Evolutionary conservation across 2,113 vertebrate species (phyloP), one percentile per base, ranked within the genome.

Genomic region (Phrynosoma blainvillii): DNA sequence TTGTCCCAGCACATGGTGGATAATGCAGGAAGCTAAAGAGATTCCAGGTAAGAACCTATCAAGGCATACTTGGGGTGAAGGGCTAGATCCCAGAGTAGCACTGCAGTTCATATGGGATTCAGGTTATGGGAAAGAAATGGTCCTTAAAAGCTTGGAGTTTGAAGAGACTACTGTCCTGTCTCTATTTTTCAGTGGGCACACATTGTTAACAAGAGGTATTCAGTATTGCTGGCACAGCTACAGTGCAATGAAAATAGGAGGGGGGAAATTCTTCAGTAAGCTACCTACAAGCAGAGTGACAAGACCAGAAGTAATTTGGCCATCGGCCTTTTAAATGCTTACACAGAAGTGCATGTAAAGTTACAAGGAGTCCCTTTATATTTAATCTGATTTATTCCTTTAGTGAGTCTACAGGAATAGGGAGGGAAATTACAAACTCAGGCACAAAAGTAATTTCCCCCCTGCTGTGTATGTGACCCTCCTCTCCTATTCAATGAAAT

Each of bases 401-500:
- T 91, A 89, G 89, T 91, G 93, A 93, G 92, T 92, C 92, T 90
- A 84, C 82, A 93, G 91, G 93, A 90, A 77, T 80, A 86, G 86
- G 86, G 91, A 89, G 88, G 84, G 92, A 89, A 73, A 76, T 94
- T 92, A 89, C 10, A 93, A 84, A 78, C 85, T 88, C 65, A 81
- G 93, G 87, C 92, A 89, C 90, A 89, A 91, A 92, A 92, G 93
- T 90, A 96, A 95, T 96, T 94, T 95, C 91, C 92, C 94, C 86
- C 95, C 91, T 82, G 93, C 93, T 94, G 95, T 95, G 92, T 92
- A 84, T 93, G 0, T 32, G 80, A 92, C 90, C 76, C 95, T 88
- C 82, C 80, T 85, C 92, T 93, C 89, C 89, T 91, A 94, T 95
- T 95, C 90, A 42, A 1, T 0, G 87, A 91, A 92, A 95, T 79